A percentile compares a stretch with the other conserved stretches of the same genome.
phyloP scores from a whole-genome alignment of 2,797 vertebrate genomes.

The Bradypus variegatus region DNA sequence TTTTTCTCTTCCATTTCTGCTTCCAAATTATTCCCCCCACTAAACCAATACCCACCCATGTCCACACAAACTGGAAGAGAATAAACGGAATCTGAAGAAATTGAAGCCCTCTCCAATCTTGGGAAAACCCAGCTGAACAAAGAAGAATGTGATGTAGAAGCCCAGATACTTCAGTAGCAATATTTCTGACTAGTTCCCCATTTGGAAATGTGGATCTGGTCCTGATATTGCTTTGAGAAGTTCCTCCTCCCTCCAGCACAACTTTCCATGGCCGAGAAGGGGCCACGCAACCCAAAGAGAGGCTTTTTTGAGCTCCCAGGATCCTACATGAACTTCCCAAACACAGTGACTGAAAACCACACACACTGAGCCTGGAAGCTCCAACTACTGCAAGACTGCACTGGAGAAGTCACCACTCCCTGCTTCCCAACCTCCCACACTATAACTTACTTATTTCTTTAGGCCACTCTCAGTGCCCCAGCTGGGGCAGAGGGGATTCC shows the following conservation, averaged over 20 bases:
- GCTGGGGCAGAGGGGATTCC: background rate
- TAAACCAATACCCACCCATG: background rate
- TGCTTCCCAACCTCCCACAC: background rate
- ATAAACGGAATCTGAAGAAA: background rate
- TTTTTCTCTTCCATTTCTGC: background rate
- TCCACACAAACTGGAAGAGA: background rate
- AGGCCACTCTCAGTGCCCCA: background rate
- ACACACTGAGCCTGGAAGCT: background rate
- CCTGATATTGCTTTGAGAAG: background rate
- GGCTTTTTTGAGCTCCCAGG: background rate
- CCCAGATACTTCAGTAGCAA: background rate
- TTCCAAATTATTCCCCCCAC: background rate
- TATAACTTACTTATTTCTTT: background rate
- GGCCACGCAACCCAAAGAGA: background rate
- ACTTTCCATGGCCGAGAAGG: background rate
- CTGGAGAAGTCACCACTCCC: background rate
- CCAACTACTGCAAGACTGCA: background rate
- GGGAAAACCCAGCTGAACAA: background rate
- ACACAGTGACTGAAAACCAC: background rate
- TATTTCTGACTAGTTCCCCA: background rate
- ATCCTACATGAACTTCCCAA: constrained; percentile 14
- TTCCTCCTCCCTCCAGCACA: background rate
- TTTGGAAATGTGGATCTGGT: background rate
- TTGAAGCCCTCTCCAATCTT: background rate
- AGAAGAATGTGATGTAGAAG: background rate